Evolutionary conservation across 2,888 invertebrate genomes (phyloP).

Genomic region (Cosmia trapezina): DNA sequence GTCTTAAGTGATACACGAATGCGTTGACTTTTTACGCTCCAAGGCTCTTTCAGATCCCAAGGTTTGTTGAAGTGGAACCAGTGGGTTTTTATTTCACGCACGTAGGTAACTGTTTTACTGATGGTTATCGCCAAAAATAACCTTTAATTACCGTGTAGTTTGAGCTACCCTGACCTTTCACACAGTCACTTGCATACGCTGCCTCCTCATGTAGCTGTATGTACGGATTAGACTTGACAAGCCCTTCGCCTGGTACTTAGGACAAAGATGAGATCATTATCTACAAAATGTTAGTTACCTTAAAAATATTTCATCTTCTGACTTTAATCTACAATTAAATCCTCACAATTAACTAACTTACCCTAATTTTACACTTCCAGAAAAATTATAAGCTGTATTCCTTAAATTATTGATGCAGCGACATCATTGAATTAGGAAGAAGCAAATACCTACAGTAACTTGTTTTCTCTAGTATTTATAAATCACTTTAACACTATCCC

Average conservation of each 20-base stretch:
- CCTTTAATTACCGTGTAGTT: conserved; percentile 90
- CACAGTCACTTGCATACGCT: conserved; percentile 79
- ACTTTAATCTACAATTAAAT: not conserved
- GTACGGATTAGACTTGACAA: conserved; percentile 75
- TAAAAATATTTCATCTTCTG: not conserved
- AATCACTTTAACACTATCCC: not conserved
- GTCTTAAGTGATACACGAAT: conserved; percentile 72
- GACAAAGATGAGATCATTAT: conserved; percentile 10
- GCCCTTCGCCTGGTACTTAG: conserved; percentile 40
- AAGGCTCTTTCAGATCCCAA: conserved; percentile 80
- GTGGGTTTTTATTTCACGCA: conserved; percentile 86
- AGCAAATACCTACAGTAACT: not conserved
- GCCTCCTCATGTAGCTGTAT: conserved; percentile 75
- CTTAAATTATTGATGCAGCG: not conserved
- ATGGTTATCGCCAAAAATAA: conserved; percentile 90
- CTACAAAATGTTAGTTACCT: not conserved
- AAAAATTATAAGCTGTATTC: not conserved
- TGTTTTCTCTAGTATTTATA: not conserved
- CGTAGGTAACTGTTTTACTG: conserved; percentile 89
- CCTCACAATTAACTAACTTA: too few species aligned
- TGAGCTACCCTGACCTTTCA: conserved; percentile 89
- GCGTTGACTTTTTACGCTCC: conserved; percentile 80
- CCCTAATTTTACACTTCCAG: fast-evolving
- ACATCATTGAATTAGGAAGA: not conserved
- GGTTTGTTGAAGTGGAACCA: conserved; percentile 81